These are phyloP conservation scores for Lepidurus apus DNA, from an alignment of 1,140 invertebrate genomes.

Conservation along the genomic window DNA sequence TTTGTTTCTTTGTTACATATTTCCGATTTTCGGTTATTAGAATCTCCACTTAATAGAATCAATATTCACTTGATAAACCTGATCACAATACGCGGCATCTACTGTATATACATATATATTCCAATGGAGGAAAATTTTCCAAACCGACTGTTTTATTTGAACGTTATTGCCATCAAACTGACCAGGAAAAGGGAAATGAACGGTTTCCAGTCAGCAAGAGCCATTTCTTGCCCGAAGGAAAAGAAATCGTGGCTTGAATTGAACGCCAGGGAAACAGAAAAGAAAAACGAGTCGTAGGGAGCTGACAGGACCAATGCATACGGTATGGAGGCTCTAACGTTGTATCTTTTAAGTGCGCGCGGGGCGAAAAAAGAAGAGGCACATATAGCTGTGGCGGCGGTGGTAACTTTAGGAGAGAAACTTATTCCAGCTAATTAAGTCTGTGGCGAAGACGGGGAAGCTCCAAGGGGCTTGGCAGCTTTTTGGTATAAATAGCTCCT, in stretches of 20 bases:
- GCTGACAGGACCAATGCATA: neutral
- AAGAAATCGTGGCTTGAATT: constrained; percentile 2
- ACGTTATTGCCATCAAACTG: no score
- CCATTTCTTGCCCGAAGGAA: neutral
- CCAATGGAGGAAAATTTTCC: no score
- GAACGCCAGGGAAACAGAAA: neutral
- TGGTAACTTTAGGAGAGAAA: neutral
- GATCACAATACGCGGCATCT: no score
- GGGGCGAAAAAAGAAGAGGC: neutral
- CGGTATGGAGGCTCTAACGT: neutral
- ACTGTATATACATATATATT: no score
- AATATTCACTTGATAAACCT: no score
- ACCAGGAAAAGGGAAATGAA: no score
- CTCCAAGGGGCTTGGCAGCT: neutral
- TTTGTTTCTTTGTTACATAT: no score
- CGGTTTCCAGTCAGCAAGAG: no score
- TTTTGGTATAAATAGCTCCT: neutral
- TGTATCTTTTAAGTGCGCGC: constrained; percentile 1
- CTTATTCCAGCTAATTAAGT: constrained; percentile 22
- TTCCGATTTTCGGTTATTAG: no score
- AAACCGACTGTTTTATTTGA: no score
- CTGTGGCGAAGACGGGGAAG: neutral
- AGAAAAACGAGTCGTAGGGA: neutral
- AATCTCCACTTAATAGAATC: no score
- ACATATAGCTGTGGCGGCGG: neutral